Evolutionary conservation across 2,113 vertebrate genomes (phyloP), one percentile per base, ranked within the genome.

Genomic region (Gallinago undulata): DNA sequence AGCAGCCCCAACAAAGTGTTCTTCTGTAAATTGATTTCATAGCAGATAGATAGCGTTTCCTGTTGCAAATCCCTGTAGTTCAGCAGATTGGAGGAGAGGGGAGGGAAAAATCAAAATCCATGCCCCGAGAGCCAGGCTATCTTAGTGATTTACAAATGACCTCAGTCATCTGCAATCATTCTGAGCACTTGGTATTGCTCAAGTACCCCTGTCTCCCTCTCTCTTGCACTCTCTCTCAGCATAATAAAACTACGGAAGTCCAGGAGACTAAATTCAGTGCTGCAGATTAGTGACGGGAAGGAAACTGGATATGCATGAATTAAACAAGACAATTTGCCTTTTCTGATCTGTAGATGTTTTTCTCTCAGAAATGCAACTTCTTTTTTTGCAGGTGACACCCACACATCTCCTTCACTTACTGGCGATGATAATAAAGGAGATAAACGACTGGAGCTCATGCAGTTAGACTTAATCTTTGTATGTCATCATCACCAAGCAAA

Each of bases 331-430:
- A 79, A 91, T 93, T 97, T 97, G 95, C 90, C 78, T 87, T 84
- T 91, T 82, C 67, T 73, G 62, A 97, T 96, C 94, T 96, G 84
- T 93, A 95, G 89, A 94, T 96, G 82, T 84, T 97, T 93, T 97
- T 96, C 89, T 96, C 93, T 94, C 91, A 85, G 90, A 96, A 97
- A 96, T 90, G 78, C 79, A 94, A 78, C 87, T 87, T 84, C 55
- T 93, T 76, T 68, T 79, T 94, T 91, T 88, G 80, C 97, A 98
- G 97, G 97, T 98, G 94, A 97, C 97, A 96, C 98, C 98, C 97
- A 98, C 98, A 98, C 97, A 97, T 97, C 97, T 97, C 97, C 97
- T 97, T 96, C 93, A 87, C 87, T 93, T 91, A 95, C 95, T 90
- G 96, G 92, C 3, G 91, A 97, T 97, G 98, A 98, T 98, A 96